Conservation (phyloP, 2,797 vertebrate species). For the Poeciliopsis paucimaculata region DNA sequence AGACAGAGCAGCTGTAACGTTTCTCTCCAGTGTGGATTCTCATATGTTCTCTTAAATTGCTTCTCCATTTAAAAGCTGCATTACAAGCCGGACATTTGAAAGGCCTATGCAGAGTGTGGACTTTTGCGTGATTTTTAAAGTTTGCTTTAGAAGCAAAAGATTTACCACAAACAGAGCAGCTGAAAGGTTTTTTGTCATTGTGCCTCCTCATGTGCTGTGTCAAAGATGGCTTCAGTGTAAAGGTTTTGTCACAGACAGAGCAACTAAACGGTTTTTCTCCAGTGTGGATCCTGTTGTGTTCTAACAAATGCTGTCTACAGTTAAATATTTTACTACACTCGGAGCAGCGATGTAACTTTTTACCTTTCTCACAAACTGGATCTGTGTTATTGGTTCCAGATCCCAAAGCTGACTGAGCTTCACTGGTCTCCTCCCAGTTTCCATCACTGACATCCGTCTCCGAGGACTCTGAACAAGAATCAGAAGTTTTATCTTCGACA, state of each 20-base stretch:
- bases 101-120: background rate
- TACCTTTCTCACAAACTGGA: background rate
- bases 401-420: background rate
- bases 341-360: background rate
- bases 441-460: background rate
- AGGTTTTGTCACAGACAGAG: background rate
- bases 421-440: background rate
- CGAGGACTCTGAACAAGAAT: background rate
- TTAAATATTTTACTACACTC: background rate
- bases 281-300: constrained; percentile 2
- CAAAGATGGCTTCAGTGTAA: background rate
- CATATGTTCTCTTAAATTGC: background rate
- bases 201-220: too few species aligned
- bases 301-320: background rate
- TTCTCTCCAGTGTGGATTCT: background rate
- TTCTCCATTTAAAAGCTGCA: background rate
- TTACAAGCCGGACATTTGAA: background rate
- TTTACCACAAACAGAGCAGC: background rate
- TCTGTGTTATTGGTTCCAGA: background rate
- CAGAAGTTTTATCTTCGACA: background rate
- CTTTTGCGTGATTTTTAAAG: background rate
- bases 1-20: constrained; percentile 1
- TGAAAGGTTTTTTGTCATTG: too few species aligned
- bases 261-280: background rate
- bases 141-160: background rate